These are phyloP conservation scores for Metopolophium dirhodum DNA, from an alignment of 1,140 invertebrate genomes.

Conservation along the genomic window DNA sequence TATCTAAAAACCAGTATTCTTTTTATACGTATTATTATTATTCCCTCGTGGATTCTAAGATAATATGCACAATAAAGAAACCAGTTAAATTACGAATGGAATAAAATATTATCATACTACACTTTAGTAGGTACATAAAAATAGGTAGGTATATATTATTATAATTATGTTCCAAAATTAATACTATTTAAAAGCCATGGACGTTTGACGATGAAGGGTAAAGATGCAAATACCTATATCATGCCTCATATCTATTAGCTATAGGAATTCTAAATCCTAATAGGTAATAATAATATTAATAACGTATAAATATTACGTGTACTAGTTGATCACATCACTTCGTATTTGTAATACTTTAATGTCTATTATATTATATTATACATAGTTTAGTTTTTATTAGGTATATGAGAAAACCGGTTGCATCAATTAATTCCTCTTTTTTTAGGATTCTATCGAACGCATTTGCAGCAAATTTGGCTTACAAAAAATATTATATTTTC, in stretches of 20 bases:
- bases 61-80: not conserved
- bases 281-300: not conserved
- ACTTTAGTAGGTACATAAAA: not conserved
- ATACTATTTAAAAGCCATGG: not conserved
- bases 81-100: not conserved
- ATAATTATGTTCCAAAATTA: not conserved
- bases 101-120: not conserved
- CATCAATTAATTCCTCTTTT: not conserved
- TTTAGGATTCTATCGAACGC: not conserved
- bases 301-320: not conserved
- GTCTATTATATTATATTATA: not conserved
- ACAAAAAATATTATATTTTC: not conserved
- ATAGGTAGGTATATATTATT: not conserved
- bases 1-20: not conserved
- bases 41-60: not conserved
- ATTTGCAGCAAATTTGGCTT: not conserved
- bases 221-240: not conserved
- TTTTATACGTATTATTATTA: not conserved
- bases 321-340: not conserved
- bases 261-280: not conserved
- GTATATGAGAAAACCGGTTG: not conserved
- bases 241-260: not conserved
- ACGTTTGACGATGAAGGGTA: not conserved
- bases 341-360: not conserved
- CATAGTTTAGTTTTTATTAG: not conserved